Base-by-base conservation (phyloP, 2,888 invertebrate genomes). In the Cryptocephalus primarius region DNA sequence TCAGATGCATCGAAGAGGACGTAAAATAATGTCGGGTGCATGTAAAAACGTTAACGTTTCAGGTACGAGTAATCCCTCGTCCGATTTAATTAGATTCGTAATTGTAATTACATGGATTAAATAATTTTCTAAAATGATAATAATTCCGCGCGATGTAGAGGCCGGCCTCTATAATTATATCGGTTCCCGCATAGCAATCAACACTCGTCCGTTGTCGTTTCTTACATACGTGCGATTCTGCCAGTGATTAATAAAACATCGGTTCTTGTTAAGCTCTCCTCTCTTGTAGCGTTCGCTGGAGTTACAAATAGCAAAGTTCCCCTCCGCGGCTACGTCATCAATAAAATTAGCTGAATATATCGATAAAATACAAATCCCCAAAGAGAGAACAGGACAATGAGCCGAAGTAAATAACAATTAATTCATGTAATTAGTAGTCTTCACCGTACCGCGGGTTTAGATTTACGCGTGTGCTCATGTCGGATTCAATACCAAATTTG, bases 391-490 rank as follows among this genome's bases (percentile, higher is more conserved):
- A 54, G 52, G 49, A 58, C 56, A 57, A 58, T 57, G 53, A 55
- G 54, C 55, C 39, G 48, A 50, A 52, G 52, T 51, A 61, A 65
- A 66, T 63, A 67, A 67, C 69, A 67, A 69, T 69, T 69, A 68
- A 68, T 69, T 66, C 67, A 59, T 59, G 64, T 67, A 68, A 68
- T 68, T 69, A 69, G 68, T 65, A 68, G 68, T 69, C 69, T 58
- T 53, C 47, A 56, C 66, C 62, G 60, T 60, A 52, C 55, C 54
- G 50, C 56, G 55, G 55, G 60, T 62, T 59, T 63, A 65, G 65
- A 66, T 68, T 67, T 68, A 68, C 66, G 67, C 65, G 60, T 65
- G 63, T 63, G 61, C 62, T 62, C 63, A 54, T 62, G 58, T 61
- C 56, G 60, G 61, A 64, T 60, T 61, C 66, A 62, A 68, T 68